These are phyloP conservation scores for Pedetes capensis DNA, from an alignment of 2,113 vertebrate genomes.

Conservation along the genomic window DNA sequence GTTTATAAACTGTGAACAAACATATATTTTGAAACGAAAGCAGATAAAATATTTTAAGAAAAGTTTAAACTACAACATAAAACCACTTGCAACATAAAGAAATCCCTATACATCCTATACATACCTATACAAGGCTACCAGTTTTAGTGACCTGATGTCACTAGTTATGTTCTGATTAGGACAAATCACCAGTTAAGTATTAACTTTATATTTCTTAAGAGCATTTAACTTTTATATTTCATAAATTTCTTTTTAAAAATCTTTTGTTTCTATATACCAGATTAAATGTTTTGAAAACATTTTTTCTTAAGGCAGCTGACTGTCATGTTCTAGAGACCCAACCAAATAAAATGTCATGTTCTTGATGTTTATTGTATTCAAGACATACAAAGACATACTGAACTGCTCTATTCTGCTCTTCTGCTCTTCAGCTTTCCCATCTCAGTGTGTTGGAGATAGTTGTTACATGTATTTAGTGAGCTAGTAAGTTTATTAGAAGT, in stretches of 20 bases:
- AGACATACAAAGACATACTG: neutral
- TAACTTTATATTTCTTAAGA: neutral
- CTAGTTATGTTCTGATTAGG: too few relatives aligned
- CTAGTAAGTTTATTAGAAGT: neutral
- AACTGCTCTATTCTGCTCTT: neutral
- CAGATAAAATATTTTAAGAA: too few relatives aligned
- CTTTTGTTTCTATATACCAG: slow-evolving; percentile 32
- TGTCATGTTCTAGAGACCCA: neutral
- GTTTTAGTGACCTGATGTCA: too few relatives aligned
- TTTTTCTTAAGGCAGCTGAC: neutral
- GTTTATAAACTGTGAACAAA: too few relatives aligned
- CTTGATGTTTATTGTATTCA: slow-evolving; percentile 23
- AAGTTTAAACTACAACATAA: too few relatives aligned
- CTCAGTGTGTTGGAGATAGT: neutral
- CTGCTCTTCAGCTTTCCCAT: neutral
- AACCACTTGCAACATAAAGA: too few relatives aligned
- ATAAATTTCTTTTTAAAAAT: neutral
- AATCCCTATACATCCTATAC: too few relatives aligned
- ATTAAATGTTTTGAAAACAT: slow-evolving; percentile 49
- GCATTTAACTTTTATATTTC: neutral
- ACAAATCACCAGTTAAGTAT: too few relatives aligned
- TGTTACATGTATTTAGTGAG: neutral
- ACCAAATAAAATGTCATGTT: neutral
- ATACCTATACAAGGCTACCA: too few relatives aligned
- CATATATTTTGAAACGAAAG: too few relatives aligned